Conservation (phyloP, 2,113 vertebrate species). For the Lagopus muta region DNA sequence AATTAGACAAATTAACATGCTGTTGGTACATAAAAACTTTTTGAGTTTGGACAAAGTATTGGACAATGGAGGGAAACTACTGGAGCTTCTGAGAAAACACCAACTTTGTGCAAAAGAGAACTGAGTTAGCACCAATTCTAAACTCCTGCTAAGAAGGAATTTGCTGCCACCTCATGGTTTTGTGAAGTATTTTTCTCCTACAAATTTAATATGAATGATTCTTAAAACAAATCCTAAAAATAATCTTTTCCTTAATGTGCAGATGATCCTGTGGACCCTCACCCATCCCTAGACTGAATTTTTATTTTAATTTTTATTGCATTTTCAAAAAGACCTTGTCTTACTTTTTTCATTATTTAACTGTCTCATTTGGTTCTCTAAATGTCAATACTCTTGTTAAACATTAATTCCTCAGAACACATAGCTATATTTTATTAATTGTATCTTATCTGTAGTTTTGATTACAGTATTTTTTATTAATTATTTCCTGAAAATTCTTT, state of each 20-base stretch:
- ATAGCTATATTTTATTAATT: background rate
- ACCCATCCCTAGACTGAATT: background rate
- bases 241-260: background rate
- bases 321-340: background rate
- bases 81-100: background rate
- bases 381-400: background rate
- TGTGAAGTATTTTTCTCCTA: slow-evolving; percentile 12
- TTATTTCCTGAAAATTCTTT: background rate
- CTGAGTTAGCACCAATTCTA: background rate
- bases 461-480: background rate
- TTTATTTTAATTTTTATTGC: background rate
- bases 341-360: background rate
- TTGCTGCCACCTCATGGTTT: slow-evolving; percentile 80
- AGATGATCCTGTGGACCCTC: background rate
- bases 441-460: background rate
- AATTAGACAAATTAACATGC: background rate
- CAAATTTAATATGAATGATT: background rate
- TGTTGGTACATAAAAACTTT: background rate
- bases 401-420: background rate
- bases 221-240: background rate
- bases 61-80: rapidly evolving
- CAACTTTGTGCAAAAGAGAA: background rate
- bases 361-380: background rate
- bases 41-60: background rate
- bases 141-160: slow-evolving; percentile 24